Base-by-base conservation (phyloP, 2,113 vertebrate genomes). In the Sceloporus undulatus region DNA sequence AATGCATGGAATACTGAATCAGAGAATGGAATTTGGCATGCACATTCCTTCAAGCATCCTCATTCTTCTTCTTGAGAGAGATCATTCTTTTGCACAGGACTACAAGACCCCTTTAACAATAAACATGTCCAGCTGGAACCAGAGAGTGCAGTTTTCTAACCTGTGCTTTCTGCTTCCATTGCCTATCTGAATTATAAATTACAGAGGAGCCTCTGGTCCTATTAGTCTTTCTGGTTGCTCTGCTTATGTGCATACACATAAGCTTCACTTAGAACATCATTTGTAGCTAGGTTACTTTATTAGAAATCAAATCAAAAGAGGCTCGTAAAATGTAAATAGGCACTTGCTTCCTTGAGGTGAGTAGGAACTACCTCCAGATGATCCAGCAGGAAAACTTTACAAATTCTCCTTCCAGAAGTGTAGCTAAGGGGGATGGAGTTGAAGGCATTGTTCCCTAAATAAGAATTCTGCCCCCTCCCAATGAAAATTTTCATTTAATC, bases 231-330 rank as follows among this genome's bases (percentile, higher is more conserved):
- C 76, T 79, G n/a, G 76, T 18, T 78, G 27, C 18, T 68, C 14
- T 3, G 9, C 16, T 78, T 27, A 52, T 34, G 66, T 18, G 34
- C 68, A 23, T 2, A 77, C 14, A 34, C 9, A 42, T 1, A 2
- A 48, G 75, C 19, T 59, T 52, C 48, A 19, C 5, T 65, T 78
- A 79, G 29, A 5, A 23, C 40, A 70, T 70, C 42, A 25, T 14
- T 79, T 71, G 42, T 70, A 42, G 66, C n/a, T 9, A 86, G 48
- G 27, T 52, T 78, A 42, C 21, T 84, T 84, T 84, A 25, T 84
- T 52, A 80, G 42, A 71, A 25, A 8, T 54, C 42, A 70, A 38
- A 54, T 70, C 54, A 52, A 79, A 86, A 86, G 27, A 68, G 59
- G 9, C 1, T 54, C 29, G 2, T 23, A 73, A 23, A 18, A 52